Conservation (phyloP, 2,797 vertebrate species). For the Erethizon dorsatum region DNA sequence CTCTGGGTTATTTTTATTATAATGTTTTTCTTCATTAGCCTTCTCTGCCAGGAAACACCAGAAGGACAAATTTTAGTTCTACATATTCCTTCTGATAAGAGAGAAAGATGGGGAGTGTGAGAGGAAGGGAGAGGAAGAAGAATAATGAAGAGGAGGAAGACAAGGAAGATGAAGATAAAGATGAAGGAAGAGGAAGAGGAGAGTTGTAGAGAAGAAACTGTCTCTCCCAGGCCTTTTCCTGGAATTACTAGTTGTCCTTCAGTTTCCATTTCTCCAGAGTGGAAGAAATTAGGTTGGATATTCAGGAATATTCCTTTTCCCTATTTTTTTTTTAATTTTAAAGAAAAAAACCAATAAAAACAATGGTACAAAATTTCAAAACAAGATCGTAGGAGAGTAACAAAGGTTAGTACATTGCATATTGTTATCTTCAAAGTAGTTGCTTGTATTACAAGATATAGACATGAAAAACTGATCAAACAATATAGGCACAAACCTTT, state of each 20-base stretch:
- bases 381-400: no score
- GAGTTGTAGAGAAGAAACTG: background rate
- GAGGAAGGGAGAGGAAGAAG: background rate
- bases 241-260: background rate
- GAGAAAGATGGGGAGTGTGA: background rate
- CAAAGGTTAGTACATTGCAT: no score
- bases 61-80: background rate
- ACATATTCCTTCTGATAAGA: background rate
- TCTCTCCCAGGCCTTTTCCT: background rate
- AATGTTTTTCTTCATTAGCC: background rate
- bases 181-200: background rate
- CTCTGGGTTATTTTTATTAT: background rate
- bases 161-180: background rate
- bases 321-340: background rate
- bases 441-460: no score
- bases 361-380: no score
- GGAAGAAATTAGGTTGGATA: background rate
- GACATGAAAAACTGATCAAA: no score
- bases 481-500: no score
- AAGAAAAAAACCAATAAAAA: no score
- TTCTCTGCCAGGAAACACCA: background rate
- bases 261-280: constrained; percentile 11
- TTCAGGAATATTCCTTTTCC: background rate
- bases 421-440: no score
- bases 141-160: background rate